These are phyloP conservation scores for Sanderia malayensis DNA, from an alignment of 30 jellyfish, hydroid and myxozoan species.

Conservation along the genomic window DNA sequence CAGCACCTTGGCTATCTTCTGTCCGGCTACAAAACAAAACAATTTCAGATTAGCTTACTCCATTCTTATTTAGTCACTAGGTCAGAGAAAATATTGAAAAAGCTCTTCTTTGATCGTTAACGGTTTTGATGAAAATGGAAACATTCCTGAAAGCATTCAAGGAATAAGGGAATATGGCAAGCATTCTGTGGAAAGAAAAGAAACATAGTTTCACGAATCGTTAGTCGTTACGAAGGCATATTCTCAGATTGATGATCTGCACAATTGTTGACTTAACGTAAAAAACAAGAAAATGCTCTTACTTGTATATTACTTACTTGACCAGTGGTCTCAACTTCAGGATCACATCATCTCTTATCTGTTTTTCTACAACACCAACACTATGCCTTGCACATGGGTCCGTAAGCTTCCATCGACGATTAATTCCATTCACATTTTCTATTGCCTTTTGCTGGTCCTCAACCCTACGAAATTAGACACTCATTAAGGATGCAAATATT, in stretches of 20 bases:
- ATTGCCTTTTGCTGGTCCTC: slow-evolving; percentile 3
- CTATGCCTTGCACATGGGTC: slow-evolving; percentile 20
- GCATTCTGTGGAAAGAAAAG: slow-evolving; percentile 3
- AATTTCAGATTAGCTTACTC: not conserved
- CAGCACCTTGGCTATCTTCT: slow-evolving; percentile 3
- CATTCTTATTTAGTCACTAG: not conserved
- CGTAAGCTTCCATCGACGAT: slow-evolving; percentile 20
- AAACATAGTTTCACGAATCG: not conserved
- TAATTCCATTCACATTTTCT: not conserved
- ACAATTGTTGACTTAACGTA: not conserved
- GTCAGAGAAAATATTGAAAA: not conserved
- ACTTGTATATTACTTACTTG: not conserved
- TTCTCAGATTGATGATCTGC: slow-evolving; percentile 1
- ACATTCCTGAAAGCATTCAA: not conserved
- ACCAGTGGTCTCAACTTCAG: slow-evolving; percentile 16
- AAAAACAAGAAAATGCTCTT: not conserved
- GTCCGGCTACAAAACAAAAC: not conserved
- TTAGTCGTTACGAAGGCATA: not conserved
- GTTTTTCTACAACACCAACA: slow-evolving; percentile 9
- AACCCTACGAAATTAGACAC: not conserved
- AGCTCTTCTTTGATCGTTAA: not conserved
- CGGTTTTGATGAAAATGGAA: not conserved
- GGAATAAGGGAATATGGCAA: not conserved
- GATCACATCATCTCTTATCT: slow-evolving; percentile 5
- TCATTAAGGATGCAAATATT: not conserved